Conservation (phyloP, 2,888 invertebrate species). For the Cryptocephalus moraei region DNA sequence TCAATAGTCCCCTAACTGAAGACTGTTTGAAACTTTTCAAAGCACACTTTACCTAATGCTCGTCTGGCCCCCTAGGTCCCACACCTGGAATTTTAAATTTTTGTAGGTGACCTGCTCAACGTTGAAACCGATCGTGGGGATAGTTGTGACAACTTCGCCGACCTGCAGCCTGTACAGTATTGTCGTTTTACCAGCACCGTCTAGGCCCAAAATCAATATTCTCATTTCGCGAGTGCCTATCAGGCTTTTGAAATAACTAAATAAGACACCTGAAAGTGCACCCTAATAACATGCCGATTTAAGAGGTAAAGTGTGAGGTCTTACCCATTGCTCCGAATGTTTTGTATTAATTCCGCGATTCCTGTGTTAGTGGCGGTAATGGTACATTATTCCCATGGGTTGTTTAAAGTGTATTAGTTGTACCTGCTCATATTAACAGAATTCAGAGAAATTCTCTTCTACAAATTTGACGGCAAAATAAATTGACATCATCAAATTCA, state of each 20-base stretch:
- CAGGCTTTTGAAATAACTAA: slow-evolving; percentile 93
- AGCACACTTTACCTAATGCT: slow-evolving; percentile 72
- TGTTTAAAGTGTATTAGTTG: no score
- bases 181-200: slow-evolving; percentile 99
- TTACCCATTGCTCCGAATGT: no score
- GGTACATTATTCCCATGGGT: no score
- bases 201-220: slow-evolving; percentile 93
- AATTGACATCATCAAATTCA: no score
- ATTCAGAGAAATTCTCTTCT: no score
- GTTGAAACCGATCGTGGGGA: slow-evolving; percentile 97
- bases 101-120: slow-evolving; percentile 99
- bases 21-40: slow-evolving; percentile 7
- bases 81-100: slow-evolving; percentile 98
- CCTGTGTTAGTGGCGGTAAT: no score
- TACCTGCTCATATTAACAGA: no score
- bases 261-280: slow-evolving; percentile 72
- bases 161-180: slow-evolving; percentile 97
- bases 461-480: no score
- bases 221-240: slow-evolving; percentile 96
- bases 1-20: not conserved
- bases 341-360: no score
- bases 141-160: slow-evolving; percentile 96
- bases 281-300: no score
- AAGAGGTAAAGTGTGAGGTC: no score
- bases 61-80: slow-evolving; percentile 98